Evolutionary conservation across 2,888 invertebrate species (phyloP), one percentile per base, ranked within the genome.

Genomic region (Diabrotica balteata): DNA sequence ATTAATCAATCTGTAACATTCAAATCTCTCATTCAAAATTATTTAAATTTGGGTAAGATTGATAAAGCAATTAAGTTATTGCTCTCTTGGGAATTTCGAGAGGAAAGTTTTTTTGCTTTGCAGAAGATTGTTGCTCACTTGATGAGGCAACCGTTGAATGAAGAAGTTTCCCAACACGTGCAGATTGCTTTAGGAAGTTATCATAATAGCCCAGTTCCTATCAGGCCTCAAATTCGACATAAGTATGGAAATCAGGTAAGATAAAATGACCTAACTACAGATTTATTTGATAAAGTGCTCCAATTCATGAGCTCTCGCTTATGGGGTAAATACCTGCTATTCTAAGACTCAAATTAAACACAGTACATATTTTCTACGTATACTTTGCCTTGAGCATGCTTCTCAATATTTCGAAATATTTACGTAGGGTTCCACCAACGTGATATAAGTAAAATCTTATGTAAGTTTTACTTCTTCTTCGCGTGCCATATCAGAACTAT

Each of bases 121-220:
- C 93, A 93, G 77, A 88, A 88, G 77, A 90, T 94, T 69, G 87
- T 90, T 52, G 91, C 91, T 78, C 87, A 89, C 82, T 85, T 91
- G 58, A 85, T 92, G 71, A 85, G 88, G 72, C 81, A 83, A 60
- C 86, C 86, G 22, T 82, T 91, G 50, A 89, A 88, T 62, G 85
- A 87, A 47, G 87, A 88, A 62, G 85, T 86, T 73, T 90, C 91
- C 75, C 90, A 89, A 67, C 85, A 89, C 73, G 85, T 94, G 72
- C 92, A 94, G 82, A 90, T 89, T 72, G 92, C 95, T 8, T 84
- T 97, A 32, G 95, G 94, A 47, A 90, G 92, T 70, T 96, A 91
- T 84, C 91, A 93, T 78, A 88, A 89, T 47, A 91, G 94, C 9
- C 86, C 88, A 43, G 86, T 89, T 54, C 87, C 90, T 0, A 85